Conservation (phyloP, 1,140 invertebrate genomes). For the Lepidotrigona ventralis region DNA sequence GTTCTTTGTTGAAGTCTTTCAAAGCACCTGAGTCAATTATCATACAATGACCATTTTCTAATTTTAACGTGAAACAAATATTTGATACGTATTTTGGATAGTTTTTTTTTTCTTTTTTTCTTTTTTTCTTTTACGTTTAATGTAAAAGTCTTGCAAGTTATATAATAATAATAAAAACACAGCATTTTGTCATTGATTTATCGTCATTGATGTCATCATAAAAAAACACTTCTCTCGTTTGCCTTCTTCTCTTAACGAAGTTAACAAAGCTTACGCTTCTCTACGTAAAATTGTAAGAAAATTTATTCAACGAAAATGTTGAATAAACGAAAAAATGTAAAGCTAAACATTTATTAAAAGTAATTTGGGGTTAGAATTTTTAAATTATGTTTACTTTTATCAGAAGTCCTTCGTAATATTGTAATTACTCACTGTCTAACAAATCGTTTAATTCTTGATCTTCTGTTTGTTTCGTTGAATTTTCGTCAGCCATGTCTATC, state of each 20-base stretch:
- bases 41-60: neutral
- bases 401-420: neutral
- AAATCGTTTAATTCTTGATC: conserved; percentile 78
- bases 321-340: neutral
- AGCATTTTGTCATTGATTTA: neutral
- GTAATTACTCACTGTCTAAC: conserved; percentile 77
- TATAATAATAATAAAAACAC: neutral
- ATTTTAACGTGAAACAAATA: neutral
- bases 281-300: neutral
- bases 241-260: neutral
- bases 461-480: conserved; percentile 60
- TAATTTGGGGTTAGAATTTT: conserved; percentile 47
- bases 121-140: neutral
- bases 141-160: neutral
- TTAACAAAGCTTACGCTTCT: neutral
- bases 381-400: neutral
- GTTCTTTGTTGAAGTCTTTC: conserved; percentile 79
- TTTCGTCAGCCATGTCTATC: conserved; percentile 69
- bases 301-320: neutral
- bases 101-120: neutral
- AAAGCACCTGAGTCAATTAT: conserved; percentile 76
- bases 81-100: neutral
- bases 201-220: neutral
- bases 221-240: neutral
- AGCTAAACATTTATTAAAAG: neutral